A percentile compares a stretch with the other conserved stretches of the same genome.
phyloP scores from a whole-genome alignment of 2,113 vertebrate species.

The Bucco capensis region DNA sequence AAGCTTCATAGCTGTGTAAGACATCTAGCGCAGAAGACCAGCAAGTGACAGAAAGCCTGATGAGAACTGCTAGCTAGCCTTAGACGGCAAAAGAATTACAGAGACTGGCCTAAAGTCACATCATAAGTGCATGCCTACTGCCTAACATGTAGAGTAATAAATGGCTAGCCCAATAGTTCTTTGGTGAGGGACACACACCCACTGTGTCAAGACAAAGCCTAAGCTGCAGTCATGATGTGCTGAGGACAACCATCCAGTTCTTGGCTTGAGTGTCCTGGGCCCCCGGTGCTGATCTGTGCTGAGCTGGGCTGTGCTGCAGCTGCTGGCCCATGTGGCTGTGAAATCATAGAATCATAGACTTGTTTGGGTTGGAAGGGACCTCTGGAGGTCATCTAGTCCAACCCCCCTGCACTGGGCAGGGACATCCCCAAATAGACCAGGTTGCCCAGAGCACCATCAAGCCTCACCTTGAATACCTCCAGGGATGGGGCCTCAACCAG shows the following conservation, averaged over 20 bases:
- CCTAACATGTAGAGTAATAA: not conserved
- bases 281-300: not conserved
- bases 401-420: too few relatives aligned
- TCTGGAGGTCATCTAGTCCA: too few relatives aligned
- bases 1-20: not conserved
- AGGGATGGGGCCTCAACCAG: too few relatives aligned
- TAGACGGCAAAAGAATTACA: not conserved
- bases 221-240: accelerated
- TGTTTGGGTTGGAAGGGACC: too few relatives aligned
- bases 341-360: too few relatives aligned
- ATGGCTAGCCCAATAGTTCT: not conserved
- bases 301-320: not conserved
- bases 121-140: not conserved
- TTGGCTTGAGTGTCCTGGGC: not conserved
- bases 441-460: too few relatives aligned
- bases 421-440: too few relatives aligned
- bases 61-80: not conserved
- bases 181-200: accelerated
- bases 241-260: not conserved
- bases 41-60: not conserved
- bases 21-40: not conserved
- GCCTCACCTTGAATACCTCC: too few relatives aligned
- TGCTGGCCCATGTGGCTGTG: not conserved
- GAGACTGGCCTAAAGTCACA: not conserved
- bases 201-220: not conserved